phyloP scores from a whole-genome alignment of 2,113 vertebrate genomes.

The Chionis minor region DNA sequence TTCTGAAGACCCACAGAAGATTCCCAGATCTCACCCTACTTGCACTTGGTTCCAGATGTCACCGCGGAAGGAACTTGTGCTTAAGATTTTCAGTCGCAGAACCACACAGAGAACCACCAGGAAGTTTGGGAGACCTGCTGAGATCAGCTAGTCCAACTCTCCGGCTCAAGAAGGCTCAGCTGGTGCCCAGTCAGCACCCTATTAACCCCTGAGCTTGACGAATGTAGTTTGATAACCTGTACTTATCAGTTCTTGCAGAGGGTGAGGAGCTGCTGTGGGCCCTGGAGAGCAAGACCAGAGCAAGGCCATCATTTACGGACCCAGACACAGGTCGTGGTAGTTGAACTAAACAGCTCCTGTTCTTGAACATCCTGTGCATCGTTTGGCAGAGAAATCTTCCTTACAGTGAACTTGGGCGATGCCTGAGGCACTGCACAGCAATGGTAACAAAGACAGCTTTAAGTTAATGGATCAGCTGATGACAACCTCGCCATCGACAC shows the following conservation, averaged over 20 bases:
- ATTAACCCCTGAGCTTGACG: not conserved
- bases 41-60: not conserved
- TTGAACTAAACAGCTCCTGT: not conserved
- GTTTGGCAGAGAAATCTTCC: not conserved
- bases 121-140: not conserved
- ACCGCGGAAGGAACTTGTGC: not conserved
- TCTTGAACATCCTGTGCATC: not conserved
- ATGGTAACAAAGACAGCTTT: not conserved
- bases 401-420: not conserved
- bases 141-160: not conserved
- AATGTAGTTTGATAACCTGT: not conserved
- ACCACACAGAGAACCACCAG: not conserved
- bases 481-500: not conserved
- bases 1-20: not conserved
- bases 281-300: not conserved
- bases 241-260: not conserved
- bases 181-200: not conserved
- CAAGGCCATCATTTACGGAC: not conserved
- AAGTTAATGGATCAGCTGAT: not conserved
- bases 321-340: not conserved
- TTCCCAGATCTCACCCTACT: not conserved
- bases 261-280: not conserved
- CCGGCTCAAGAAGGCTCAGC: not conserved
- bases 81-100: not conserved
- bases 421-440: not conserved